Base-by-base conservation (phyloP, 1,140 invertebrate genomes). In the Drosophila sucinea region DNA sequence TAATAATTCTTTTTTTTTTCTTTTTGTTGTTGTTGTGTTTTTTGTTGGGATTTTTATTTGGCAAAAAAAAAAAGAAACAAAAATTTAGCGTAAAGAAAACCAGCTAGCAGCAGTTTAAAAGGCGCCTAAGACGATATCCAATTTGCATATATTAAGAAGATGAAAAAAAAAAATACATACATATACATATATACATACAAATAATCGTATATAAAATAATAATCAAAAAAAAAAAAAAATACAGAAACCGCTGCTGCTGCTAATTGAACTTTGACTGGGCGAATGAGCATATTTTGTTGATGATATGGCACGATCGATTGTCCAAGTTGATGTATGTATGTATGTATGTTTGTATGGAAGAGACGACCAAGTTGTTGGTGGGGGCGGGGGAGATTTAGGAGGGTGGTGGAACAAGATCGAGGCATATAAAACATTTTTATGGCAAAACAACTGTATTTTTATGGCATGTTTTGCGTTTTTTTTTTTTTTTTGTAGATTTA, bases 201-300 rank as follows among this genome's bases (percentile, higher is more conserved):
- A 47, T 23, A 51, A 8, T 10, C 35, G 35, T n/a, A 38, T 38
- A 38, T 38, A 38, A 38, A 51, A 51, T 51, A 61, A 61, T 61
- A 61, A 61, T 40, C 10, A 17, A 30, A 30, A 61, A 44, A 44
- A 61, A 61, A 61, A 23, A 61, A 41, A 44, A n/a, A 60, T 40
- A 2, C 3, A 25, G 23, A 38, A 29, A 17, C 44, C 7, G 44
- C 44, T 25, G 7, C n/a, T 35, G 44, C 57, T 76, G 71, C 60
- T 70, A 57, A 72, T 57, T 79, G 76, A 79, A 79, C 76, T 79
- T 79, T 79, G 76, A 78, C 76, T 73, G 63, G 56, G 35, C 11
- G 38, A 27, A 11, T 25, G 35, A 32, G 41, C 60, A 58, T 58
- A 58, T 58, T 58, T 58, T 32, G 41, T 47, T 32, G 60, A 62